Evolutionary conservation across 2,888 invertebrate species (phyloP).

Genomic region (Apoderus coryli): DNA sequence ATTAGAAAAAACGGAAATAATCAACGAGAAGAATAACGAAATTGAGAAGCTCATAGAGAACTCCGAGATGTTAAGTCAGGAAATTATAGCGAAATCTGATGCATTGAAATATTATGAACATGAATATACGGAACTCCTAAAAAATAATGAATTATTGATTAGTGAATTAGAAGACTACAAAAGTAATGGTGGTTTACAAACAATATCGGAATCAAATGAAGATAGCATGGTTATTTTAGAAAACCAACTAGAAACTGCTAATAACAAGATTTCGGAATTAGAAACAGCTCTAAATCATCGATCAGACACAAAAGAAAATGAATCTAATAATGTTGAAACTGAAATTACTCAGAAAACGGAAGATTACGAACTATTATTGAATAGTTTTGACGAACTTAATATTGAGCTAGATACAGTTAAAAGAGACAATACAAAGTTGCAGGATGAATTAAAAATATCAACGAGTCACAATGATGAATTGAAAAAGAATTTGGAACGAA

Average conservation of each 20-base stretch:
- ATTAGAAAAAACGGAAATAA: constrained; percentile 32
- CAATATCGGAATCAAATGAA: constrained; percentile 58
- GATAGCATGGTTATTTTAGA: constrained; percentile 50
- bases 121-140: constrained; percentile 50
- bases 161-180: constrained; percentile 49
- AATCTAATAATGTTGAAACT: constrained; percentile 8
- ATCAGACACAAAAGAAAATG: constrained; percentile 6
- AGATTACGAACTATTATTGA: constrained; percentile 24
- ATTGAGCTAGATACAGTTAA: constrained; percentile 18
- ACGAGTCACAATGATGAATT: constrained; percentile 24
- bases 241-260: constrained; percentile 42
- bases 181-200: constrained; percentile 48
- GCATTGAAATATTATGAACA: constrained; percentile 37
- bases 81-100: constrained; percentile 27
- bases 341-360: constrained; percentile 16
- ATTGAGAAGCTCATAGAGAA: constrained; percentile 30
- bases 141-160: constrained; percentile 55
- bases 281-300: constrained; percentile 21
- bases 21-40: constrained; percentile 30
- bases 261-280: constrained; percentile 31
- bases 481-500: constrained; percentile 34
- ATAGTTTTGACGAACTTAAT: constrained; percentile 19
- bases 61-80: constrained; percentile 28
- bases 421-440: constrained; percentile 37
- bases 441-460: constrained; percentile 34